Conservation (phyloP, 2,888 invertebrate genomes). For the Bimastos eiseni region DNA sequence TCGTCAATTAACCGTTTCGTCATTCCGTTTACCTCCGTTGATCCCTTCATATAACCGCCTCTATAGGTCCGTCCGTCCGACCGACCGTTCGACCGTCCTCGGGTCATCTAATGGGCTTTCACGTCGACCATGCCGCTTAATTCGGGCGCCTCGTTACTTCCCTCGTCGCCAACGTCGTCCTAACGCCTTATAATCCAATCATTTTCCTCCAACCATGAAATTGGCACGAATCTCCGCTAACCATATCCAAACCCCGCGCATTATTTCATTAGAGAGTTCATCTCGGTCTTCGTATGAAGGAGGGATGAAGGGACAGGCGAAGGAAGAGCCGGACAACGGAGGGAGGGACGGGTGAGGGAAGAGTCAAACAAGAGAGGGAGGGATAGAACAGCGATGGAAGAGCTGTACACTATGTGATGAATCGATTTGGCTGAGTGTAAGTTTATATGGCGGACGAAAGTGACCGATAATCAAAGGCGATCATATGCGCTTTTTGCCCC, state of each 20-base stretch:
- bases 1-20: conserved; percentile 13
- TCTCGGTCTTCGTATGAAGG: background rate
- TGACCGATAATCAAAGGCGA: background rate
- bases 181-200: background rate
- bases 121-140: conserved; percentile 5
- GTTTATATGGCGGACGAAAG: background rate
- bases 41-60: background rate
- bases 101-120: background rate
- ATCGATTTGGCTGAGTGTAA: background rate
- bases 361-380: background rate
- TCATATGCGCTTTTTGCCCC: background rate
- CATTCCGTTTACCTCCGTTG: background rate
- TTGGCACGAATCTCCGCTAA: background rate
- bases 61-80: background rate
- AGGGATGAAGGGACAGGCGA: background rate
- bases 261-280: conserved; percentile 13
- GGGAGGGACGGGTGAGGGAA: background rate
- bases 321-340: background rate
- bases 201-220: background rate
- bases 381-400: background rate
- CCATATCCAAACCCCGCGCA: background rate
- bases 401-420: background rate
- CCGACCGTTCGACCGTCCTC: background rate
- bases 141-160: background rate
- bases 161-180: background rate